Conservation (phyloP, 2,888 invertebrate species). For the Coecobrya sp. region DNA sequence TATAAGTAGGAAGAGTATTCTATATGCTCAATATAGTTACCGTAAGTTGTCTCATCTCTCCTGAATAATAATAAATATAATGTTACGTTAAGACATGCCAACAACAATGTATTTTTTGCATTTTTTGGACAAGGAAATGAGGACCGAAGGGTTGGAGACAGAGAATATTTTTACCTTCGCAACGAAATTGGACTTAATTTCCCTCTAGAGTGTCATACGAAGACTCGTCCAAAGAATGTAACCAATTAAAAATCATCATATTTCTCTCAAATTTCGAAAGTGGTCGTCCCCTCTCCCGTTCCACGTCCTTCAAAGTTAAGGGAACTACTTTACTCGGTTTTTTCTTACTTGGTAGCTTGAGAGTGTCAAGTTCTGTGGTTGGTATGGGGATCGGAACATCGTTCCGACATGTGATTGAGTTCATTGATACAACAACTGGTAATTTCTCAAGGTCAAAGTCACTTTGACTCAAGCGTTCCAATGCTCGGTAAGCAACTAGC, state of each 20-base stretch:
- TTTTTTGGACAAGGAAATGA: slow-evolving; percentile 2
- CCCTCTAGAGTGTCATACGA: slow-evolving; percentile 88
- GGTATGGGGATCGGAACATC: slow-evolving; percentile 81
- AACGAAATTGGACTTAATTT: not conserved
- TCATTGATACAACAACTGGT: slow-evolving; percentile 87
- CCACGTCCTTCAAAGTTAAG: slow-evolving; percentile 93
- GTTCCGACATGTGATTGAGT: slow-evolving; percentile 77
- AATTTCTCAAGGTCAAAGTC: slow-evolving; percentile 92
- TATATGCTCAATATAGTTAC: no score
- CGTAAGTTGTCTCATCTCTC: slow-evolving; percentile 16
- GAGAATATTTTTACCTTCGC: not conserved
- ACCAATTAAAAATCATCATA: slow-evolving; percentile 98
- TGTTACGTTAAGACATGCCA: not conserved
- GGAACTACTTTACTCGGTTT: slow-evolving; percentile 89
- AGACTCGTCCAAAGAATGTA: slow-evolving; percentile 94
- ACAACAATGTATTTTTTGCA: not conserved
- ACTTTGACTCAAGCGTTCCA: slow-evolving; percentile 94
- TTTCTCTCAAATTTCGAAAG: slow-evolving; percentile 97
- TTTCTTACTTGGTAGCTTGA: slow-evolving; percentile 83
- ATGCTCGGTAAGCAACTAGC: slow-evolving; percentile 93
- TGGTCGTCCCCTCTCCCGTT: slow-evolving; percentile 94
- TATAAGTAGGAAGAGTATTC: not conserved
- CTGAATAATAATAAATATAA: not conserved
- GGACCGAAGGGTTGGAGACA: not conserved
- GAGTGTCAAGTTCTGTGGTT: slow-evolving; percentile 81